Conservation (phyloP, 2,797 vertebrate genomes). For the Morus bassanus region DNA sequence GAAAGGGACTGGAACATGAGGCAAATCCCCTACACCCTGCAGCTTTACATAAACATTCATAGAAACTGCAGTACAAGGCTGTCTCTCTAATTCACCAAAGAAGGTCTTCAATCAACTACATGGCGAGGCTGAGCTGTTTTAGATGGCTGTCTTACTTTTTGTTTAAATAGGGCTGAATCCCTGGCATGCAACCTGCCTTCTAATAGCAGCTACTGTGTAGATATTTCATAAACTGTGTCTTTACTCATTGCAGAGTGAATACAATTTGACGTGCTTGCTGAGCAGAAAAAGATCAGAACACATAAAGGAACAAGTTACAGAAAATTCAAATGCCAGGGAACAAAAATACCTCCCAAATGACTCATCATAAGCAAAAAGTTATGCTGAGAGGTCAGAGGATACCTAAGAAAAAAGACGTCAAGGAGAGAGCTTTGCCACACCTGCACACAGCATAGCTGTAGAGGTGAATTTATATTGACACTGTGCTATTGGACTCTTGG, state of each 20-base stretch:
- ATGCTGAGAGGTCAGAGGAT: neutral
- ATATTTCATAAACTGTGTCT: neutral
- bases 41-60: neutral
- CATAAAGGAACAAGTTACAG: conserved; percentile 21
- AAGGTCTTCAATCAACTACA: neutral
- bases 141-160: neutral
- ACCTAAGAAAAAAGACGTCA: neutral
- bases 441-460: neutral
- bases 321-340: conserved; percentile 39
- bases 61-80: neutral
- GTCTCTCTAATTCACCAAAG: neutral
- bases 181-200: neutral
- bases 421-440: neutral
- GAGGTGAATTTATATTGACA: neutral
- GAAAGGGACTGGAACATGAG: neutral
- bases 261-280: conserved; percentile 43
- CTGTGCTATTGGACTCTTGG: neutral
- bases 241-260: conserved; percentile 20
- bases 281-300: conserved; percentile 66
- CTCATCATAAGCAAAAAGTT: neutral
- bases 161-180: neutral
- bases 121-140: neutral
- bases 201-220: neutral
- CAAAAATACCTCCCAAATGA: conserved; percentile 49
- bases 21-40: neutral